phyloP scores from a whole-genome alignment of 2,113 vertebrate genomes.

The Saguinus midas region DNA sequence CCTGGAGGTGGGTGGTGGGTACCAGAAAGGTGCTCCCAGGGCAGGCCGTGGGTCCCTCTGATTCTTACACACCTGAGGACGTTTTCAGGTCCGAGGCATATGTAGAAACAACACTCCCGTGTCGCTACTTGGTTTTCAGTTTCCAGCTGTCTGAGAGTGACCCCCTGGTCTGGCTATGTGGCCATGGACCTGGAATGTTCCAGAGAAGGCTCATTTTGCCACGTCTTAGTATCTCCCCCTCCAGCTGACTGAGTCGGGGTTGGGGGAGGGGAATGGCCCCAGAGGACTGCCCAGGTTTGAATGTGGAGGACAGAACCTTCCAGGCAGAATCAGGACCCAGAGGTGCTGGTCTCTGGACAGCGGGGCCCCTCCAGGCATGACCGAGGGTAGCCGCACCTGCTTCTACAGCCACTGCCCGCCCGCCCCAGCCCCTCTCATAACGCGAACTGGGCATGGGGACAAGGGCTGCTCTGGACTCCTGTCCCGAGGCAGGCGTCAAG shows the following conservation, averaged over 20 bases:
- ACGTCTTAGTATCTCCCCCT: neutral
- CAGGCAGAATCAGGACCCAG: neutral
- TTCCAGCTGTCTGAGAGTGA: neutral
- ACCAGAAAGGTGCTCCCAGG: neutral
- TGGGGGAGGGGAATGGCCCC: too few relatives aligned
- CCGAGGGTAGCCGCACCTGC: neutral
- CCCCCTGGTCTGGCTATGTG: accelerated
- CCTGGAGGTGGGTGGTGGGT: neutral
- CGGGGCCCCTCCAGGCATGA: neutral
- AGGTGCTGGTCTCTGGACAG: neutral
- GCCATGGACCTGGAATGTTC: neutral
- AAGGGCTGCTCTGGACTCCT: accelerated
- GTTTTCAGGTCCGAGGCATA: neutral
- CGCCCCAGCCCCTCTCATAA: neutral
- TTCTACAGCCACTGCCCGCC: neutral
- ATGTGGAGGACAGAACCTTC: accelerated
- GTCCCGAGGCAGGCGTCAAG: accelerated
- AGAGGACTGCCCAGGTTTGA: accelerated
- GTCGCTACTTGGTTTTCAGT: neutral
- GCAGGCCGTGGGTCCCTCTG: accelerated
- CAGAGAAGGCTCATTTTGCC: neutral
- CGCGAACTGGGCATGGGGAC: neutral
- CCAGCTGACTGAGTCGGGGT: too few relatives aligned
- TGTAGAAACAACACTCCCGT: neutral
- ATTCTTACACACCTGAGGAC: accelerated